Evolutionary conservation across 1,140 invertebrate species (phyloP).

Genomic region (Agrilus planipennis): DNA sequence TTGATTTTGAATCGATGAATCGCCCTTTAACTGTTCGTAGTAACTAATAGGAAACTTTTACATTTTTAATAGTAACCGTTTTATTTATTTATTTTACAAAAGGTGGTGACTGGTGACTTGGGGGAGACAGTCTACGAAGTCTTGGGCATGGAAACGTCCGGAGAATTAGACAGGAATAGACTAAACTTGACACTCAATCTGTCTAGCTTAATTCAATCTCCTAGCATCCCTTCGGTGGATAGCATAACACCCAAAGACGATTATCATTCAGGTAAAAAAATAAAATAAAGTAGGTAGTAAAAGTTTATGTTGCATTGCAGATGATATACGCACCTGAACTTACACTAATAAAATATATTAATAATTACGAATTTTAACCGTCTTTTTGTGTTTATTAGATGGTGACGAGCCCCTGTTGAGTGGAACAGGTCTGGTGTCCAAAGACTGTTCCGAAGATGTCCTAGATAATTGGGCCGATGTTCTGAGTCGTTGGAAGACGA

Average conservation of each 20-base stretch:
- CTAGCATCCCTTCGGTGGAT: conserved; percentile 58
- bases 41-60: too few species aligned
- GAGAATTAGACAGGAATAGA: conserved; percentile 68
- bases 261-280: conserved; percentile 56
- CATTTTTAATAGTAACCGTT: too few species aligned
- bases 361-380: neutral
- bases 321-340: neutral
- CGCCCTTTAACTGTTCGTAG: too few species aligned
- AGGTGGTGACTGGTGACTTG: conserved; percentile 36
- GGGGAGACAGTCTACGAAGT: conserved; percentile 64
- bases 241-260: conserved; percentile 66
- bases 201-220: conserved; percentile 58
- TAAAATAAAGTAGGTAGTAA: neutral
- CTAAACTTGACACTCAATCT: conserved; percentile 62
- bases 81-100: too few species aligned
- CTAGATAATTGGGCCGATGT: conserved; percentile 88
- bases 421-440: conserved; percentile 91
- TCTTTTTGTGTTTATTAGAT: conserved; percentile 39
- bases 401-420: conserved; percentile 92
- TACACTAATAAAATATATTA: neutral
- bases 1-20: too few species aligned
- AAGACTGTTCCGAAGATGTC: conserved; percentile 88
- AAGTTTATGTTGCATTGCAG: neutral
- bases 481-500: conserved; percentile 66
- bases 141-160: conserved; percentile 66